These are phyloP conservation scores for Cantharis rustica DNA, from an alignment of 2,888 invertebrate species.

Conservation along the genomic window DNA sequence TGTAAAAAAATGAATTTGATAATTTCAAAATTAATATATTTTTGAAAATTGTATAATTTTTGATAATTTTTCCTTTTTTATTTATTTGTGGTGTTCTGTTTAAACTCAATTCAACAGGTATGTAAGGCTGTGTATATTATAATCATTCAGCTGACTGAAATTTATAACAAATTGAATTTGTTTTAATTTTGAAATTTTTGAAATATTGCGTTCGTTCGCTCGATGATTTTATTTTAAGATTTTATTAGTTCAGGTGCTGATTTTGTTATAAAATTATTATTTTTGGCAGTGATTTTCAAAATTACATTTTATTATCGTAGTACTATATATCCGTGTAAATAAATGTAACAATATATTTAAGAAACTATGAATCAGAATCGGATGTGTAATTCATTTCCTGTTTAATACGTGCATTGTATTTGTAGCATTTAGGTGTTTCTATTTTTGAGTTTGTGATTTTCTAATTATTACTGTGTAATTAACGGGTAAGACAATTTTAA, in stretches of 20 bases:
- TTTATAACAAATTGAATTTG: neutral
- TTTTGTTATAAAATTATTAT: neutral
- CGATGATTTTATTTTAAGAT: neutral
- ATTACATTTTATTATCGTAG: neutral
- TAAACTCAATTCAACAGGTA: slow-evolving; percentile 34
- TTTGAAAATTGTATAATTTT: neutral
- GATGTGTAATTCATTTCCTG: neutral
- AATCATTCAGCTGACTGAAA: slow-evolving; percentile 16
- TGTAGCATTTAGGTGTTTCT: neutral
- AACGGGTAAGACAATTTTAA: neutral
- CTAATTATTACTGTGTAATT: neutral
- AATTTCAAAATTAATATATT: neutral
- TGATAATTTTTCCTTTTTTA: slow-evolving; percentile 15
- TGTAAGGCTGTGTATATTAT: slow-evolving; percentile 12
- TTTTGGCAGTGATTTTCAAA: neutral
- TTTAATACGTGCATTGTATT: neutral
- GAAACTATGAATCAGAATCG: neutral
- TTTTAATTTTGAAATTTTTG: neutral
- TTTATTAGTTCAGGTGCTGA: neutral
- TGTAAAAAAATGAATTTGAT: neutral
- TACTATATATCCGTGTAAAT: neutral
- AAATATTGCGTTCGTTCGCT: neutral
- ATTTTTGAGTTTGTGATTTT: neutral
- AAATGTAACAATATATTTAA: neutral
- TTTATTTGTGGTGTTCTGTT: slow-evolving; percentile 24